Conservation (phyloP, 2,113 vertebrate species). For the Castor canadensis region DNA sequence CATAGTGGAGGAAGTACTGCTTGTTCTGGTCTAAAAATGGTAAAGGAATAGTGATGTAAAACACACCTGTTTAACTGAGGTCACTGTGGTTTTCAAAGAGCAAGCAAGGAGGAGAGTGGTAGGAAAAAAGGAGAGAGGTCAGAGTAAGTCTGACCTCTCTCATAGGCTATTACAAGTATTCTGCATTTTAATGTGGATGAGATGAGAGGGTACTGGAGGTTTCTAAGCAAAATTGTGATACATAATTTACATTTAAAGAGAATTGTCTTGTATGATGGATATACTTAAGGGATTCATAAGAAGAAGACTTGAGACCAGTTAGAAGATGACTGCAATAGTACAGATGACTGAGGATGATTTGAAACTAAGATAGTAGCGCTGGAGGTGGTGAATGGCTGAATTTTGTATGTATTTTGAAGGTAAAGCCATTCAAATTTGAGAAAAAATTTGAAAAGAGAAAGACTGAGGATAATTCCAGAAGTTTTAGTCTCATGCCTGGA, state of each 20-base stretch:
- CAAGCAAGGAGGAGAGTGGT: background rate
- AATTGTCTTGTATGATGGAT: background rate
- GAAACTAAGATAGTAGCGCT: background rate
- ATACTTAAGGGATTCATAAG: background rate
- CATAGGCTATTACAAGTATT: background rate
- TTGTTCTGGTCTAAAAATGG: background rate
- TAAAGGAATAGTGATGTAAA: constrained; percentile 1
- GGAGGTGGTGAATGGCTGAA: background rate
- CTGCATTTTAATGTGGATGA: background rate
- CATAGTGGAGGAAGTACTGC: background rate
- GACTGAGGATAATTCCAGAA: background rate
- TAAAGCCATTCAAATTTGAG: background rate
- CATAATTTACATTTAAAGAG: background rate
- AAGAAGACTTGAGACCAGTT: background rate
- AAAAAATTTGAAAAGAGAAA: background rate
- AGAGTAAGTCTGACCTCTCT: background rate
- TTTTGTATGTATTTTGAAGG: background rate
- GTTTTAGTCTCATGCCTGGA: background rate
- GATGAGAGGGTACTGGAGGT: background rate
- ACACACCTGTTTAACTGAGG: background rate
- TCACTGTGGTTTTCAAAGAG: background rate
- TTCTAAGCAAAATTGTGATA: background rate
- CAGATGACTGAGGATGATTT: background rate
- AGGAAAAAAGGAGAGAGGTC: background rate
- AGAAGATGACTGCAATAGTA: background rate